Evolutionary conservation across 2,797 vertebrate species (phyloP), one percentile per base, ranked within the genome.

Genomic region (Alcedo quadribrachys): DNA sequence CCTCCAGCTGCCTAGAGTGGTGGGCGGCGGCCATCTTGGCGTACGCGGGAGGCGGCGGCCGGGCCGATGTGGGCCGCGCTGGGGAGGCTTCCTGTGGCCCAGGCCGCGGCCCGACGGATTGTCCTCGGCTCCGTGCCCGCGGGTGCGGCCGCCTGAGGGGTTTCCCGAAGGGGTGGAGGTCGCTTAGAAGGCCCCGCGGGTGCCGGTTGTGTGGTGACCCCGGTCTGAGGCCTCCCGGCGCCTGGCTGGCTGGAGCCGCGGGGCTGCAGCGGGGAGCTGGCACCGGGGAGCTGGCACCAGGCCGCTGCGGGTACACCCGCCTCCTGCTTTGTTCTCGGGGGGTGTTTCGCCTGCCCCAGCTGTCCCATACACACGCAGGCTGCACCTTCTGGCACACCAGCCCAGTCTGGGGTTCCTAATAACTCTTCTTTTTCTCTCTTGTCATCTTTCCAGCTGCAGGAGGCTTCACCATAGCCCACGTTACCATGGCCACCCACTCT

Each of bases 401-500:
- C 48, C 30, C 12, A 4, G 3, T 30, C 33, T 12, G 17, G 11
- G 12, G 9, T 22, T 37, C 28, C 18, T 73, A 48, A 40, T 74
- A 65, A 87, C 42, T 70, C 30, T 77, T 4, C 62, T 74, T 50
- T 76, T 5, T 83, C 51, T 79, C 55, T 95, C 58, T 97, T 91
- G 58, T 53, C 81, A 6, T 90, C 76, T 74, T 93, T 87, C 11
- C 77, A 97, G 95, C 94, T 10, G 66, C 85, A 75, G 96, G 94
- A 94, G 85, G 58, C 80, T 73, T 94, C 95, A 88, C 78, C 83
- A 18, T 57, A 93, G 66, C 80, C 45, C 92, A 43, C 45, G n/a
- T 75, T 92, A 81, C 92, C 96, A 98, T 98, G 98, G 97, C 97
- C 93, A 95, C 95, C 91, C 86, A 83, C 69, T 88, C 73, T 53